Conservation (phyloP, 2,888 invertebrate genomes). For the Panorpa germanica region DNA sequence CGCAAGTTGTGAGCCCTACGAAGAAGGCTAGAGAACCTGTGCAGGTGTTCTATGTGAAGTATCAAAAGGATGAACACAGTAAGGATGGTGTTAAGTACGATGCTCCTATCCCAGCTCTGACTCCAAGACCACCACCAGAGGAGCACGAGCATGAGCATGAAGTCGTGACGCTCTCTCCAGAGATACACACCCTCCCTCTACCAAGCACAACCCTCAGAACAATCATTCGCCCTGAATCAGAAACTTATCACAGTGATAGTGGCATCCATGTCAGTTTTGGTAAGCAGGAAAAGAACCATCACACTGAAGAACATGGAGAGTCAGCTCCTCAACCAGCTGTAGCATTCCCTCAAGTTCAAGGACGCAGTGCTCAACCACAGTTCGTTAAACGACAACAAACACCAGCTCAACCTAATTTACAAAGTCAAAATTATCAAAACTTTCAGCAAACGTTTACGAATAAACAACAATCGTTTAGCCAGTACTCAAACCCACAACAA, state of each 20-base stretch:
- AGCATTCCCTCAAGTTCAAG: constrained; percentile 22
- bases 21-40: constrained; percentile 62
- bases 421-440: constrained; percentile 3
- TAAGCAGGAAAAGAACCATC: constrained; percentile 31
- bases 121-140: constrained; percentile 46
- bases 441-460: constrained; percentile 2
- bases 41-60: constrained; percentile 81
- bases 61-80: constrained; percentile 63
- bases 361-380: constrained; percentile 7
- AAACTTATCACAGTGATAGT: constrained; percentile 61
- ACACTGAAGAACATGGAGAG: constrained; percentile 36
- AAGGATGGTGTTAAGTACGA: constrained; percentile 61
- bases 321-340: constrained; percentile 44
- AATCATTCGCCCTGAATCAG: constrained; percentile 73
- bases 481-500: constrained; percentile 21
- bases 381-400: constrained; percentile 4
- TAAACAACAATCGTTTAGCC: constrained; percentile 16
- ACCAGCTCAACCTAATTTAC: constrained; percentile 6
- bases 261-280: constrained; percentile 72
- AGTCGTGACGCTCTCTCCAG: constrained; percentile 30
- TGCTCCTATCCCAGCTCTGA: constrained; percentile 59
- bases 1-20: constrained; percentile 21
- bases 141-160: constrained; percentile 35
- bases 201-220: constrained; percentile 64
- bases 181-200: constrained; percentile 23